Conservation (phyloP, 1,140 invertebrate genomes). For the Laupala kohalensis region DNA sequence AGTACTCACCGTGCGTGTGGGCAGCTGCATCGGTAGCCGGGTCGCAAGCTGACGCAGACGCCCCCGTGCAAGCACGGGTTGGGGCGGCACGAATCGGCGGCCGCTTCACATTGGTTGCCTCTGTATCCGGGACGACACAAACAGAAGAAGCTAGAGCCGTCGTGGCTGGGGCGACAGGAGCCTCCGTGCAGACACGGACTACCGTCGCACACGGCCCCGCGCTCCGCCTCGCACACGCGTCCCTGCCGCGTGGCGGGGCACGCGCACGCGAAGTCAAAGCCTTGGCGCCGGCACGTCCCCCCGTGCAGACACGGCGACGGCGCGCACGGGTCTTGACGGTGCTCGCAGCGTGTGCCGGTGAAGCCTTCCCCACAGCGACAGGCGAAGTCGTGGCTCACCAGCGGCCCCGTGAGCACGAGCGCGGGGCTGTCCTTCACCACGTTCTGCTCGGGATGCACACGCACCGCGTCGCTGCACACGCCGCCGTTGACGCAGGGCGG, state of each 20-base stretch:
- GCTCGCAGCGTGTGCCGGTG: constrained; percentile 63
- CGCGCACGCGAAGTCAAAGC: constrained; percentile 67
- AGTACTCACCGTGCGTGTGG: constrained; percentile 39
- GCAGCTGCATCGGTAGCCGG: constrained; percentile 78
- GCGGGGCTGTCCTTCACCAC: constrained; percentile 59
- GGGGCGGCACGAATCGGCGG: constrained; percentile 74
- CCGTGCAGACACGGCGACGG: constrained; percentile 75
- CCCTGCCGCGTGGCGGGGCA: constrained; percentile 67
- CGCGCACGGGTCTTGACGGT: constrained; percentile 76
- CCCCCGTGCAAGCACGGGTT: constrained; percentile 81
- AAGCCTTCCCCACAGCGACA: constrained; percentile 71
- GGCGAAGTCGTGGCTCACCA: constrained; percentile 57
- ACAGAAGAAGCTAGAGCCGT: constrained; percentile 78
- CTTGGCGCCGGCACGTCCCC: constrained; percentile 66
- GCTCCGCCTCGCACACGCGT: constrained; percentile 67
- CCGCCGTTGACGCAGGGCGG: constrained; percentile 60
- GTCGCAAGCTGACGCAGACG: constrained; percentile 65
- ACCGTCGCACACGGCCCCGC: constrained; percentile 65
- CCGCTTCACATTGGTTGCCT: constrained; percentile 73
- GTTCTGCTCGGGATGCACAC: constrained; percentile 49
- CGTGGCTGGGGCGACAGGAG: constrained; percentile 64
- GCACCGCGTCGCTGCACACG: constrained; percentile 56
- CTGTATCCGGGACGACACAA: constrained; percentile 77
- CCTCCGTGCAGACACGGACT: constrained; percentile 82
- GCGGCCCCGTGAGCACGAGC: constrained; percentile 66